Evolutionary conservation across 2,113 vertebrate genomes (phyloP).

Genomic region (Microcebus lehilahytsara): DNA sequence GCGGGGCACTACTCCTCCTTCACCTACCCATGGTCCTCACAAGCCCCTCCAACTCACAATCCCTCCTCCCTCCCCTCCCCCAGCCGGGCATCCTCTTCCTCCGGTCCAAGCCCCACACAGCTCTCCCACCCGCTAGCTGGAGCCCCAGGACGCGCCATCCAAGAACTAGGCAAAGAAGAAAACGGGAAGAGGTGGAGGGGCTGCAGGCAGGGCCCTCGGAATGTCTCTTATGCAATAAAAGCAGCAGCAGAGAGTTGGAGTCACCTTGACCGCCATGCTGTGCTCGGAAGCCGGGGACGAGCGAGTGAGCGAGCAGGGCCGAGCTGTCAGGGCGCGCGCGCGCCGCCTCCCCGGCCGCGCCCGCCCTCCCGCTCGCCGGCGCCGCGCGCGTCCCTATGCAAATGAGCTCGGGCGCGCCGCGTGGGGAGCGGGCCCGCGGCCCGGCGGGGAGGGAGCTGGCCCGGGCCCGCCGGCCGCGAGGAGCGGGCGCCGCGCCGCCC

Average conservation of each 20-base stretch:
- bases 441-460: neutral
- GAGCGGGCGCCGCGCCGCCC: neutral
- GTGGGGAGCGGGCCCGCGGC: slow-evolving; percentile 47
- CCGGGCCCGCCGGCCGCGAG: rapidly evolving
- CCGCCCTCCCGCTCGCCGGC: slow-evolving; percentile 56
- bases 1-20: neutral
- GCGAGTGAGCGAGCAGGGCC: slow-evolving; percentile 77
- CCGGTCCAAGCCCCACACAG: slow-evolving; percentile 52
- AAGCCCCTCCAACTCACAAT: slow-evolving; percentile 41
- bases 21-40: neutral
- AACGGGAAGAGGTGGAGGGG: slow-evolving; percentile 11
- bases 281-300: slow-evolving; percentile 84
- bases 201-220: slow-evolving; percentile 33
- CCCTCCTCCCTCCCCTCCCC: slow-evolving; percentile 70
- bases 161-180: slow-evolving; percentile 46
- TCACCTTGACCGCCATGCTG: slow-evolving; percentile 99
- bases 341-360: slow-evolving; percentile 79
- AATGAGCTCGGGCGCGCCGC: slow-evolving; percentile 45
- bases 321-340: slow-evolving; percentile 84
- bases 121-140: slow-evolving; percentile 24
- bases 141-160: slow-evolving; percentile 44
- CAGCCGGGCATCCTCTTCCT: slow-evolving; percentile 70
- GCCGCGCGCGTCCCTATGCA: slow-evolving; percentile 71
- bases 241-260: slow-evolving; percentile 83
- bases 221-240: slow-evolving; percentile 72